Conservation (phyloP, 2,797 vertebrate species). For the Myotis daubentonii region DNA sequence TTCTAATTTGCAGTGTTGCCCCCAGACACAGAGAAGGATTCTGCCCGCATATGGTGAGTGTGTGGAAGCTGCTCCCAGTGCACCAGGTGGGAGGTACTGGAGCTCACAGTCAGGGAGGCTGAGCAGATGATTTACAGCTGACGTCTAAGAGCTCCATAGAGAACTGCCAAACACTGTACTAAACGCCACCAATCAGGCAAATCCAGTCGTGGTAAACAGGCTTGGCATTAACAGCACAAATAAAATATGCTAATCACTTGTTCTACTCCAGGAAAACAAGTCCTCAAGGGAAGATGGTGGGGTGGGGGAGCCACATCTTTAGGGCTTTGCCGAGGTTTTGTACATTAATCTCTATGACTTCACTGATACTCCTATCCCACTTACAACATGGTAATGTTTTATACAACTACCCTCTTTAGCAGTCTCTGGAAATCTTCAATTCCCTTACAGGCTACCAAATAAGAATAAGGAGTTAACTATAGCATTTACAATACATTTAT, state of each 20-base stretch:
- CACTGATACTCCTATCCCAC: not conserved
- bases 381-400: slow-evolving; percentile 31
- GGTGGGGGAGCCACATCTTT: slow-evolving; percentile 28
- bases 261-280: slow-evolving; percentile 57
- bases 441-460: not conserved
- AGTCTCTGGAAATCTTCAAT: slow-evolving; percentile 5
- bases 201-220: slow-evolving; percentile 69
- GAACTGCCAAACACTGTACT: not conserved
- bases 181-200: slow-evolving; percentile 70
- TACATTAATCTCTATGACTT: slow-evolving; percentile 59
- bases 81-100: slow-evolving; percentile 37
- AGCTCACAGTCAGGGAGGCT: slow-evolving; percentile 44
- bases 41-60: slow-evolving; percentile 50
- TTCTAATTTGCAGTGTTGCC: slow-evolving; percentile 74
- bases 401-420: not conserved
- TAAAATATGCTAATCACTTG: slow-evolving; percentile 79
- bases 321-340: slow-evolving; percentile 31
- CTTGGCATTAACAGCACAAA: slow-evolving; percentile 73
- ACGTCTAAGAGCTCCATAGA: slow-evolving; percentile 64
- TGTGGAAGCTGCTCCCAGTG: not conserved
- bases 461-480: not conserved
- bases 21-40: slow-evolving; percentile 67
- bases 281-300: not conserved
- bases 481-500: not conserved
- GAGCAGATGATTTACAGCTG: slow-evolving; percentile 74